Evolutionary conservation across 2,797 vertebrate genomes (phyloP), one percentile per base, ranked within the genome.

Genomic region (Coluber constrictor): DNA sequence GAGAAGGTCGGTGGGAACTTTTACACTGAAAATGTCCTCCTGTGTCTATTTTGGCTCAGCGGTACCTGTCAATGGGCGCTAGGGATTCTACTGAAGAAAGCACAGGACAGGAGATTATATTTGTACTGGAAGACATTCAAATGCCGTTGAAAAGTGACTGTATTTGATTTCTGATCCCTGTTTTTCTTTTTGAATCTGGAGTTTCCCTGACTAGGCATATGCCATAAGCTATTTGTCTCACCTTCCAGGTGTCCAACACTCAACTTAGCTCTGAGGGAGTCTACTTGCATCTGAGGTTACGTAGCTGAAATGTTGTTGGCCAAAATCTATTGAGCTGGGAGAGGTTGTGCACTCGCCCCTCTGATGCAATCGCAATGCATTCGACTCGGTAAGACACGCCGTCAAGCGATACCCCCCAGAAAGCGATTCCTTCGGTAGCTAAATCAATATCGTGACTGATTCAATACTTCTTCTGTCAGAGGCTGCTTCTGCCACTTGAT

Each of bases 101-200:
- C 18, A 51, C 9, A 54, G 56, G 86, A 61, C 27, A 87, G 56
- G 63, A 10, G 43, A 47, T 25, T 83, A 29, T 16, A n/a, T 57
- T 55, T 60, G 23, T 79, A 37, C 56, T 91, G 86, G 90, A 83
- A 93, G 86, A 93, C 60, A 90, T 87, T 90, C 89, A 70, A 29
- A 27, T 20, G 29, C n/a, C 66, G 8, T 18, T 13, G 10, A 55
- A 25, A 51, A 56, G 47, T n/a, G 23, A 54, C 12, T 29, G 0
- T 18, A 12, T 37, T 87, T 2, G 4, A 88, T 23, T 92, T 55
- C 32, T 12, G 32, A 86, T 0, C 47, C 15, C 23, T 13, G 56
- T 9, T 27, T 54, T 47, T 29, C 2, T 55, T 70, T 56, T 74
- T 37, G 8, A 47, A 9, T 57, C 29, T 32, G 12, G 55, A 20